phyloP scores from a whole-genome alignment of 2,113 vertebrate species.

The Tenrec ecaudatus region DNA sequence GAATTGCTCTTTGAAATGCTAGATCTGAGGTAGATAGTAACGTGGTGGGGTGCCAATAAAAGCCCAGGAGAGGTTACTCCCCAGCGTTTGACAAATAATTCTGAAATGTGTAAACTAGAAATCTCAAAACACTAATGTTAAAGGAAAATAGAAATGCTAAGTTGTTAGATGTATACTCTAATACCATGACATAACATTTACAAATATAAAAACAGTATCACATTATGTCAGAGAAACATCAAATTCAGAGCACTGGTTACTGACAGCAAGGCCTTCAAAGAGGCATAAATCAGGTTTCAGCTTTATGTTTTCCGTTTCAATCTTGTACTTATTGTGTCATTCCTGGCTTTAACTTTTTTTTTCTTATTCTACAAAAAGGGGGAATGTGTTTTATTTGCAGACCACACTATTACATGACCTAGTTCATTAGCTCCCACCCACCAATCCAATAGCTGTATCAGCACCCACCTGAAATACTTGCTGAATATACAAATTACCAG shows the following conservation, averaged over 20 bases:
- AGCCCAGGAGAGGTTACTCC: background rate
- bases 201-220: background rate
- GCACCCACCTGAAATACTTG: background rate
- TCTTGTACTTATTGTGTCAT: background rate
- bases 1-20: background rate
- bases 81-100: background rate
- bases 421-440: background rate
- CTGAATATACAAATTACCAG: background rate
- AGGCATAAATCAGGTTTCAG: background rate
- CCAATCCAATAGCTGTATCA: background rate
- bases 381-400: conserved; percentile 30
- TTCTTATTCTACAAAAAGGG: background rate
- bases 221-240: background rate
- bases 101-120: background rate
- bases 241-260: background rate
- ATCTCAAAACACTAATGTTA: background rate
- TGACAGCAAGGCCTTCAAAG: background rate
- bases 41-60: background rate
- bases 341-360: background rate
- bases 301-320: background rate
- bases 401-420: background rate
- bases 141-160: background rate
- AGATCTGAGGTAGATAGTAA: background rate
- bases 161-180: background rate
- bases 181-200: background rate